These are phyloP conservation scores for Drosophila hydei DNA, from an alignment of 1,140 invertebrate species.

Conservation along the genomic window DNA sequence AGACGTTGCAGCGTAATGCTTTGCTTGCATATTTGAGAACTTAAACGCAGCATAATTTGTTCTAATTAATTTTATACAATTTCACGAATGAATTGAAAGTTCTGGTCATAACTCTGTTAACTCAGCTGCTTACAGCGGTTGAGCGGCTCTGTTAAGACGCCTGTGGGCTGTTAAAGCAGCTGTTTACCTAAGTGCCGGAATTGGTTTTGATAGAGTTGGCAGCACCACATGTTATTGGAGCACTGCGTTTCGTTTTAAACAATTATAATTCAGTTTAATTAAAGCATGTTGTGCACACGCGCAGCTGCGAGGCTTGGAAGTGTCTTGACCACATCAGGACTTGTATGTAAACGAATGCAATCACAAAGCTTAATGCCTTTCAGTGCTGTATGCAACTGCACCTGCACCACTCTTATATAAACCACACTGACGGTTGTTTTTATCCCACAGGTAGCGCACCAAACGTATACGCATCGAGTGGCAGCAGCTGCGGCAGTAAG, in stretches of 20 bases:
- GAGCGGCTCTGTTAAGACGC: slow-evolving; percentile 14
- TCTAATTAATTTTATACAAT: slow-evolving; percentile 24
- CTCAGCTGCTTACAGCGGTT: slow-evolving; percentile 10
- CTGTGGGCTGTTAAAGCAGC: slow-evolving; percentile 8
- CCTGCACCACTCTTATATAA: slow-evolving; percentile 63
- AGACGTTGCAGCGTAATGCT: slow-evolving; percentile 6
- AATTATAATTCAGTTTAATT: slow-evolving; percentile 37
- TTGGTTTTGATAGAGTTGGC: slow-evolving; percentile 34
- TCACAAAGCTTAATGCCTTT: not conserved
- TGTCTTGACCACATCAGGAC: slow-evolving; percentile 16
- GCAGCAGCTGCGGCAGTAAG: slow-evolving; percentile 1
- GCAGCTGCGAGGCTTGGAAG: slow-evolving; percentile 44
- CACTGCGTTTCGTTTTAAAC: slow-evolving; percentile 40
- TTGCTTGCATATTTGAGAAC: slow-evolving; percentile 48
- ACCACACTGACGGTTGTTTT: slow-evolving; percentile 35
- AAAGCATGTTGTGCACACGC: slow-evolving; percentile 66
- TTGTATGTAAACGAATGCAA: slow-evolving; percentile 26
- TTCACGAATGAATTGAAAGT: not conserved
- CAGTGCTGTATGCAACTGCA: not conserved
- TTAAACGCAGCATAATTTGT: slow-evolving; percentile 55
- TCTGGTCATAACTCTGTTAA: slow-evolving; percentile 13
- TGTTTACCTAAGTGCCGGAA: not conserved
- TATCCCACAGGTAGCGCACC: slow-evolving; percentile 45
- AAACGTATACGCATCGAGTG: slow-evolving; percentile 32
- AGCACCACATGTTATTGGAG: slow-evolving; percentile 48